phyloP scores from a whole-genome alignment of 2,888 invertebrate species.

The Pammene aurita region DNA sequence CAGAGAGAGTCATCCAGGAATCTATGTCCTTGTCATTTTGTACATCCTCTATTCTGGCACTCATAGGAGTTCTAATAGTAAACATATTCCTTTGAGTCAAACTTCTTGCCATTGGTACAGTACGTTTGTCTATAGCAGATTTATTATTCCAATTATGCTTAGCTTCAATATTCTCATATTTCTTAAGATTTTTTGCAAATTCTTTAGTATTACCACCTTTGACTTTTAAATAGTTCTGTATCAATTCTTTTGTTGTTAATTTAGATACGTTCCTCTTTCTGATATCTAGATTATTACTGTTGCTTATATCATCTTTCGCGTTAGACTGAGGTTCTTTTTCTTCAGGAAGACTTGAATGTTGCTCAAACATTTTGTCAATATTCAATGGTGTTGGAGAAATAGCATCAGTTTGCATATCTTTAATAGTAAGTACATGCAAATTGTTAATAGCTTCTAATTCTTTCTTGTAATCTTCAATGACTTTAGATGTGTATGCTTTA shows the following conservation, averaged over 20 bases:
- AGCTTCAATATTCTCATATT: constrained; percentile 57
- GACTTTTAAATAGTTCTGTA: constrained; percentile 76
- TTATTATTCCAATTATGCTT: constrained; percentile 72
- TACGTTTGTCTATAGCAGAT: constrained; percentile 52
- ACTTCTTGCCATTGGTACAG: constrained; percentile 54
- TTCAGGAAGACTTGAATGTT: constrained; percentile 57
- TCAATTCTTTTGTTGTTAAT: constrained; percentile 75
- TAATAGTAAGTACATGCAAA: constrained; percentile 75
- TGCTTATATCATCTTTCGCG: constrained; percentile 22
- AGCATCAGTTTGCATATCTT: constrained; percentile 76
- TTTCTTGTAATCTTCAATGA: constrained; percentile 80
- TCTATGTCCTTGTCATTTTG: constrained; percentile 77
- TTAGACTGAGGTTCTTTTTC: constrained; percentile 53
- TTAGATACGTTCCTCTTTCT: constrained; percentile 67
- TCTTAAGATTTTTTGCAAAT: constrained; percentile 57
- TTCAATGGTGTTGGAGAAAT: constrained; percentile 75
- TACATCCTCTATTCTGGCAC: constrained; percentile 72
- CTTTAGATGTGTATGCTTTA: constrained; percentile 79
- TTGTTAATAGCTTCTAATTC: constrained; percentile 79
- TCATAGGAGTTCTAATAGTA: constrained; percentile 60
- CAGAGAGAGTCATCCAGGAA: constrained; percentile 78
- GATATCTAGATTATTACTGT: constrained; percentile 53
- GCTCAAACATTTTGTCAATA: constrained; percentile 75
- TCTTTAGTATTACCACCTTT: constrained; percentile 66
- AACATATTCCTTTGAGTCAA: constrained; percentile 64